phyloP scores from a whole-genome alignment of 2,113 vertebrate species.

The Megatriorchis doriae region DNA sequence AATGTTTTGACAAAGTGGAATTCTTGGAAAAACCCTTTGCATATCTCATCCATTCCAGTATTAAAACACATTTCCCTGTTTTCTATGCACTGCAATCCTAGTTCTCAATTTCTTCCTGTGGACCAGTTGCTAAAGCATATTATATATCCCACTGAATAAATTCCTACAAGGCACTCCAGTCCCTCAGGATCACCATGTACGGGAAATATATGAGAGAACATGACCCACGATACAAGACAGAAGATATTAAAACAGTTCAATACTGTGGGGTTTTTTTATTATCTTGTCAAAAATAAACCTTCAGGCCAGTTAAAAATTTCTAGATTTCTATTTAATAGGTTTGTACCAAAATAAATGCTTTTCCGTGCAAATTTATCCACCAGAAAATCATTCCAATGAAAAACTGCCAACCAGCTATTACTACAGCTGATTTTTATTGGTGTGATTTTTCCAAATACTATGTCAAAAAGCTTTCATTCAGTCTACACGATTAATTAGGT shows the following conservation, averaged over 20 bases:
- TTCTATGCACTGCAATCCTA: neutral
- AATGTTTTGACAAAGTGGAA: conserved; percentile 19
- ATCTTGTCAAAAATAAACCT: neutral
- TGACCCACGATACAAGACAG: neutral
- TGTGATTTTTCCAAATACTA: neutral
- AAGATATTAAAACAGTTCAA: neutral
- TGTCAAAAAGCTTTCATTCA: neutral
- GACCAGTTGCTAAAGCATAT: neutral
- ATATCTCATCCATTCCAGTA: neutral
- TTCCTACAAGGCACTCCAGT: neutral
- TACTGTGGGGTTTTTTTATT: neutral
- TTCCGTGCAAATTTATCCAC: neutral
- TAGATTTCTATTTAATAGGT: neutral
- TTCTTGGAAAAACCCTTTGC: neutral
- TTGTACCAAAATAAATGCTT: neutral
- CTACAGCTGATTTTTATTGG: neutral
- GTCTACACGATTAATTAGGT: neutral
- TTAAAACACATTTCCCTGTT: neutral
- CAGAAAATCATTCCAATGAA: neutral
- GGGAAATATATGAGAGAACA: neutral
- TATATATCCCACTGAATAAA: neutral
- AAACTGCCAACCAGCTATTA: neutral
- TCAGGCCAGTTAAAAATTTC: neutral
- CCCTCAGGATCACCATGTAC: neutral
- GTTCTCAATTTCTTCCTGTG: neutral